These are phyloP conservation scores for Syrrhaptes paradoxus DNA, from an alignment of 2,113 vertebrate genomes.

Conservation along the genomic window DNA sequence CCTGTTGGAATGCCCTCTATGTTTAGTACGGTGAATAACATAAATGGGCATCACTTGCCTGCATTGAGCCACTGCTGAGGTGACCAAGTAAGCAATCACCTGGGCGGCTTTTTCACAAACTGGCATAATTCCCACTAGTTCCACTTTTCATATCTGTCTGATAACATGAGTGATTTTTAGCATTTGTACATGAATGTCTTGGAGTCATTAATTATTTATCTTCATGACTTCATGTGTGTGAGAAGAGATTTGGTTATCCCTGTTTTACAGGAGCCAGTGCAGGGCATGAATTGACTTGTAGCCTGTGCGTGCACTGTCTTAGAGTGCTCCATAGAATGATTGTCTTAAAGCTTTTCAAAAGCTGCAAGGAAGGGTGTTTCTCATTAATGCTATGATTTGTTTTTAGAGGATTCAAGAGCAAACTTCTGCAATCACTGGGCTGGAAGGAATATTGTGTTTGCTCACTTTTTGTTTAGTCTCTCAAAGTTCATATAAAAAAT, in stretches of 20 bases:
- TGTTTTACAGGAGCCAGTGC: background rate
- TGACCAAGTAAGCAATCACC: background rate
- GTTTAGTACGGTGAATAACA: background rate
- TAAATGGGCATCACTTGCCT: background rate
- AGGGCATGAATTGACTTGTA: background rate
- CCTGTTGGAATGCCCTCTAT: background rate
- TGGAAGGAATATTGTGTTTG: slow-evolving; percentile 13
- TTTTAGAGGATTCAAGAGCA: background rate
- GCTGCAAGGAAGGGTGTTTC: background rate
- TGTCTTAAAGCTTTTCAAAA: background rate
- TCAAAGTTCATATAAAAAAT: background rate
- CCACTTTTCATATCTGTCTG: background rate
- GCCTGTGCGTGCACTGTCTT: background rate
- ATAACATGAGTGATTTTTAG: background rate
- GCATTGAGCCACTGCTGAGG: background rate
- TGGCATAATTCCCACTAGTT: background rate
- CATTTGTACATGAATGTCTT: background rate
- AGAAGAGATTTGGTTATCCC: background rate
- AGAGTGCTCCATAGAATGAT: background rate
- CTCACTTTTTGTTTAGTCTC: background rate
- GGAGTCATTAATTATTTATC: background rate
- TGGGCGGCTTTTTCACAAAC: background rate
- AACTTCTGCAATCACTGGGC: background rate
- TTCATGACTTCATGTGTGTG: background rate
- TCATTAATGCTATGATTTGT: background rate